Evolutionary conservation across 2,888 invertebrate species (phyloP).

Genomic region (Brenthis ino): DNA sequence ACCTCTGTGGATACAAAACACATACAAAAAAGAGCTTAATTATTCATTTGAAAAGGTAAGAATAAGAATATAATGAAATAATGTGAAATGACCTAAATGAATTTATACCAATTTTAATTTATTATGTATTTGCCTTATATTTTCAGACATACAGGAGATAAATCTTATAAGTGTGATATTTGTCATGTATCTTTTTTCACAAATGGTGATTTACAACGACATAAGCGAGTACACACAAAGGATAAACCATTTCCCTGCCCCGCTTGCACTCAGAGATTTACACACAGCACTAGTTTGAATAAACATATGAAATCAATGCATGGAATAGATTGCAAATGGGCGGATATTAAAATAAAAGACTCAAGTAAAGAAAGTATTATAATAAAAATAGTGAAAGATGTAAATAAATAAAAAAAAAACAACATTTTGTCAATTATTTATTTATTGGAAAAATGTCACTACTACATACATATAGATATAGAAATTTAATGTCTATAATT

Average conservation of each 20-base stretch:
- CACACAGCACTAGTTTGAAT: conserved; percentile 72
- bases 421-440: conserved; percentile 28
- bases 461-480: conserved; percentile 30
- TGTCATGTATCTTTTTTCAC: conserved; percentile 68
- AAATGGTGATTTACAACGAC: conserved; percentile 62
- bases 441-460: conserved; percentile 33
- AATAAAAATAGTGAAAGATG: not conserved
- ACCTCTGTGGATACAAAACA: conserved; percentile 72
- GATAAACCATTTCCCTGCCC: conserved; percentile 73
- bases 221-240: conserved; percentile 66
- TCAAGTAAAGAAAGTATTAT: conserved; percentile 4
- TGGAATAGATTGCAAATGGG: conserved; percentile 68
- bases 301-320: conserved; percentile 74
- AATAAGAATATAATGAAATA: not conserved
- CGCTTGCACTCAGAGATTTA: conserved; percentile 65
- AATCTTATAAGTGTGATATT: conserved; percentile 62
- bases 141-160: conserved; percentile 72
- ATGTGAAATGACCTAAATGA: no score
- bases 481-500: conserved; percentile 30
- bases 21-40: conserved; percentile 67
- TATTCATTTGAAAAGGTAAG: conserved; percentile 69
- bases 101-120: not conserved
- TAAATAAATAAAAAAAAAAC: conserved; percentile 27
- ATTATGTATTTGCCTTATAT: not conserved
- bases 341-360: conserved; percentile 51